Evolutionary conservation across 1,140 invertebrate genomes (phyloP).

Genomic region (Macrotrachela quadricornifera): DNA sequence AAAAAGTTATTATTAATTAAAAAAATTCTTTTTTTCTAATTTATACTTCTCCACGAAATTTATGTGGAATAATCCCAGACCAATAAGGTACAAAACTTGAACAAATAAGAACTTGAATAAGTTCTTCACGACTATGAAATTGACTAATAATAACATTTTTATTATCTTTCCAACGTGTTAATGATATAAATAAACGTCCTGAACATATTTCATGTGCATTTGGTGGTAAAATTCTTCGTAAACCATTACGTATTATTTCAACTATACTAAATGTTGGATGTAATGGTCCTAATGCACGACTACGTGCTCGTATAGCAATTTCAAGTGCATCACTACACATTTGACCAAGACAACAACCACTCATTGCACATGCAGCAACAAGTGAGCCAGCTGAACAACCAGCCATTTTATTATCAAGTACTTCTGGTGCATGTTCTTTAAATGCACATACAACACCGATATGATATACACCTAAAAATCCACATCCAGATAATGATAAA

Average conservation of each 20-base stretch:
- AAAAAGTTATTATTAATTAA: not conserved
- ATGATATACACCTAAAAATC: conserved; percentile 94
- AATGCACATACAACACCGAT: conserved; percentile 87
- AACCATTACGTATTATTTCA: conserved; percentile 54
- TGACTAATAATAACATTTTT: conserved; percentile 81
- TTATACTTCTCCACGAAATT: conserved; percentile 52
- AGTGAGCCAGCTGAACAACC: conserved; percentile 88
- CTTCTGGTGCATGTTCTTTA: conserved; percentile 80
- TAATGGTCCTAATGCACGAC: conserved; percentile 67
- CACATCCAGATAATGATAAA: conserved; percentile 90
- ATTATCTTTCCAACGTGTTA: conserved; percentile 77
- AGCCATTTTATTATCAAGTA: conserved; percentile 65
- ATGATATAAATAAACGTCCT: conserved; percentile 70
- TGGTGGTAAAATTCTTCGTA: conserved; percentile 22
- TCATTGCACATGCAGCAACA: conserved; percentile 71
- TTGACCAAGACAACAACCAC: conserved; percentile 66
- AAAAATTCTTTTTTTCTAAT: too few species aligned
- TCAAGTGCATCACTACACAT: conserved; percentile 36
- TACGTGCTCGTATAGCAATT: conserved; percentile 63
- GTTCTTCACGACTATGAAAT: conserved; percentile 67
- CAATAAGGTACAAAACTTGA: conserved; percentile 87
- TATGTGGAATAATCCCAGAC: conserved; percentile 72
- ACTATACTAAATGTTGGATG: conserved; percentile 83
- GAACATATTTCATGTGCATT: conserved; percentile 50
- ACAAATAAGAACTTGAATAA: conserved; percentile 72